Evolutionary conservation across 2,888 invertebrate species (phyloP), one percentile per base, ranked within the genome.

Genomic region (Geophilus truncorum): DNA sequence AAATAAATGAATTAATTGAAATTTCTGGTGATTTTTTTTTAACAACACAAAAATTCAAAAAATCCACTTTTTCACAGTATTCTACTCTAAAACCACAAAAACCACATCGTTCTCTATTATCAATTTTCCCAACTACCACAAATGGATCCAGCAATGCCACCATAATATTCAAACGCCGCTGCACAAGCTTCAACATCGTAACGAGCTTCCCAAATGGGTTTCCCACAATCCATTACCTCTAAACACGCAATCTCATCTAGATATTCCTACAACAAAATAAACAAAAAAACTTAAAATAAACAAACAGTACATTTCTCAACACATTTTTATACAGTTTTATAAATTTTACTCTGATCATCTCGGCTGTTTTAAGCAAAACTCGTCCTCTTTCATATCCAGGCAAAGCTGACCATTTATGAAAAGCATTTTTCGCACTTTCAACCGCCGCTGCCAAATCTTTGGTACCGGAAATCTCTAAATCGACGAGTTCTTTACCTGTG

Each of bases 121-220:
- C n/a, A n/a, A n/a, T n/a, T n/a, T n/a, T n/a, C n/a, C n/a, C n/a
- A n/a, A n/a, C n/a, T 3, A 36, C 78, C 78, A n/a, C 18, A n/a
- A 6, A 87, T 83, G 9, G 85, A 84, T 15, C 87, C 84, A 23
- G 88, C 88, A 23, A 89, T 82, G 5, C 89, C 89, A 21, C 88
- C 90, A 84, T 87, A 90, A 84, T 88, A 90, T 40, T 89, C 88
- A 78, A 90, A 86, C 0, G 88, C 87, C 83, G 90, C 90, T 2
- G 89, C 89, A 86, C 90, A 89, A 9, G 88, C 88, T 51, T 86
- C 84, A 18, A 90, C 88, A 84, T 90, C 90, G 75, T 85, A 84
- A 36, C 88, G 85, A 3, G 90, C 89, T 84, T 90, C 90, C 87
- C 88, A 89, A 21, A 90, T 87, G 1, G 90, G 89, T 84, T 90